These are phyloP conservation scores for Danaus chrysippus DNA, from an alignment of 2,888 invertebrate genomes.

Conservation along the genomic window DNA sequence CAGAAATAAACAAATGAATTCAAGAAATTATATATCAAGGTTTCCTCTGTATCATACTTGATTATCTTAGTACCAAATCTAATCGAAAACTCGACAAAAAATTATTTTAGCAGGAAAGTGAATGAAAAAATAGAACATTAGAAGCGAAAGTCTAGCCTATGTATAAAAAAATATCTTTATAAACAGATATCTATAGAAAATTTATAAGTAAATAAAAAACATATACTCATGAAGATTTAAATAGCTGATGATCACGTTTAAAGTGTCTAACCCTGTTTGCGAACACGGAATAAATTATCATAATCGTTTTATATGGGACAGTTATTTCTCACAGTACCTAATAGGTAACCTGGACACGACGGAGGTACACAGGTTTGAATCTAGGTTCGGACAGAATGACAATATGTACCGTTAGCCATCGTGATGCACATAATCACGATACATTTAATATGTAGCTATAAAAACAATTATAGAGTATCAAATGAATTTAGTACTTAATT, in stretches of 20 bases:
- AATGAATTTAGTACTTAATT: conserved; percentile 8
- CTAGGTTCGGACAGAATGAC: conserved; percentile 43
- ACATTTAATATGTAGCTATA: conserved; percentile 25
- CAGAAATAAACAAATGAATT: too few species aligned
- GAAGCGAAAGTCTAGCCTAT: too few species aligned
- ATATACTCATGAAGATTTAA: background rate
- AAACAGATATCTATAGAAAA: too few species aligned
- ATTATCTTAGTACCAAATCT: too few species aligned
- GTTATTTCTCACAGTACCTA: conserved; percentile 42
- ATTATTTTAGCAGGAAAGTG: too few species aligned
- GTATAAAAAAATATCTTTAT: too few species aligned
- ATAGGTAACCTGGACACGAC: conserved; percentile 43
- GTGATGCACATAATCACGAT: conserved; percentile 41
- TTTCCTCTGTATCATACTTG: too few species aligned
- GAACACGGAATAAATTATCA: conserved; percentile 17
- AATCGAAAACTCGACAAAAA: too few species aligned
- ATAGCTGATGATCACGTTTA: background rate
- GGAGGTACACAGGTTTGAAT: conserved; percentile 45
- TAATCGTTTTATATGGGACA: conserved; percentile 31
- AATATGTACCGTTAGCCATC: conserved; percentile 49
- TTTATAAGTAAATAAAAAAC: background rate
- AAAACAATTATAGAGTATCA: conserved; percentile 11
- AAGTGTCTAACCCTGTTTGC: background rate
- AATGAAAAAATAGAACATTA: too few species aligned
- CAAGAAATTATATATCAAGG: too few species aligned